A percentile compares a stretch with the other conserved stretches of the same genome.
phyloP scores from a whole-genome alignment of 2,113 vertebrate genomes.

The Mesitornis unicolor region DNA sequence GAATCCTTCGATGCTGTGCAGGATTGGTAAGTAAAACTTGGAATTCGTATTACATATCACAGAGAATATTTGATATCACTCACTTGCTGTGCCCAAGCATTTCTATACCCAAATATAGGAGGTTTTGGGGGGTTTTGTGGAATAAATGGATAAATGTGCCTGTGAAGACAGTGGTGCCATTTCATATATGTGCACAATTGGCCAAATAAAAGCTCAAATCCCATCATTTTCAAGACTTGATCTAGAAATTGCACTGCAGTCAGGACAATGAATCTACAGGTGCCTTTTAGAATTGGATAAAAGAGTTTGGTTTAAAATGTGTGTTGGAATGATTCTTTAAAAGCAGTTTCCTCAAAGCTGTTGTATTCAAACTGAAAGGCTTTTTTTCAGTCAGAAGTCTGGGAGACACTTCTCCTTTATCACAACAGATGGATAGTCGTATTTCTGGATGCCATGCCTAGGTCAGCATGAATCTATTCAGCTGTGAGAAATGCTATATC shows the following conservation, averaged over 20 bases:
- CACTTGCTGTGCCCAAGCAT: background rate
- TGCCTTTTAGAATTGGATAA: background rate
- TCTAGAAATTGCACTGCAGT: background rate
- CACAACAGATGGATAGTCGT: background rate
- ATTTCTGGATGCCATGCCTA: background rate
- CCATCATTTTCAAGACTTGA: background rate
- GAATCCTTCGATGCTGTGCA: conserved; percentile 88
- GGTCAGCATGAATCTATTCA: background rate
- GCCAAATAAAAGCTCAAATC: background rate
- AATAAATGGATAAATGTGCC: background rate
- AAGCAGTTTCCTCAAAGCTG: background rate
- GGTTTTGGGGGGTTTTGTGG: background rate
- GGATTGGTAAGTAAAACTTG: conserved; percentile 81
- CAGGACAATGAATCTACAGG: background rate
- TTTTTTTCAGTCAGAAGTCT: background rate
- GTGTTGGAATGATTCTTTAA: background rate
- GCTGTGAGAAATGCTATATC: background rate
- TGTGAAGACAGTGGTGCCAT: background rate
- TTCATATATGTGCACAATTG: background rate
- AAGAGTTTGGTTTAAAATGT: background rate
- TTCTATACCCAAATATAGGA: background rate
- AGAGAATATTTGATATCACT: background rate
- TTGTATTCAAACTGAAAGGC: background rate
- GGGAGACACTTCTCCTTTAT: background rate
- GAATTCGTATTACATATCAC: background rate